These are phyloP conservation scores for Leuciscus idus DNA, from an alignment of 2,113 vertebrate species.

Conservation along the genomic window DNA sequence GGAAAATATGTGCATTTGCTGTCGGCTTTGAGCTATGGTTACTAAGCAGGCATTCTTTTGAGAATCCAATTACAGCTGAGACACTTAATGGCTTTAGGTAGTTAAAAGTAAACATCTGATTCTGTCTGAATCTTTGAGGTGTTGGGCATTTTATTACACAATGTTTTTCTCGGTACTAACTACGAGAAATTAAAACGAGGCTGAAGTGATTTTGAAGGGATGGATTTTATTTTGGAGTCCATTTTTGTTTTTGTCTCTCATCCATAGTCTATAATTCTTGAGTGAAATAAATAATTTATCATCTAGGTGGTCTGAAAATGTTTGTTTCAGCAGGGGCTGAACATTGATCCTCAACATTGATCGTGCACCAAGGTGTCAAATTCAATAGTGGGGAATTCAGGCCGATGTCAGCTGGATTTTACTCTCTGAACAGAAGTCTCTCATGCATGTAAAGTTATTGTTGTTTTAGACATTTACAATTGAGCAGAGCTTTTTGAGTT, in stretches of 20 bases:
- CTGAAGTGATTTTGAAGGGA: neutral
- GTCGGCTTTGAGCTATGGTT: neutral
- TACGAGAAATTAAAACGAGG: neutral
- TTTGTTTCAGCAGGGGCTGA: constrained; percentile 64
- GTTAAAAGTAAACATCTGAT: constrained; percentile 35
- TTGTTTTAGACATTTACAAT: neutral
- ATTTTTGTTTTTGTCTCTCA: constrained; percentile 62
- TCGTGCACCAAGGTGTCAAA: constrained; percentile 62
- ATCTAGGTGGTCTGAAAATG: constrained; percentile 64
- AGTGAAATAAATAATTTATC: constrained; percentile 71
- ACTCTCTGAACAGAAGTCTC: neutral
- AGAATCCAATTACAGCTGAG: constrained; percentile 10
- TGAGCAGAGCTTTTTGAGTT: neutral
- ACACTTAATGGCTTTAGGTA: constrained; percentile 11
- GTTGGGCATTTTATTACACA: neutral
- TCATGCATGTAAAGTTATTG: neutral
- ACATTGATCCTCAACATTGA: constrained; percentile 69
- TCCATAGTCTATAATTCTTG: constrained; percentile 64
- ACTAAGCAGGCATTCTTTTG: constrained; percentile 21
- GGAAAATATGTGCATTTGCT: constrained; percentile 1
- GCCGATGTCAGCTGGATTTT: neutral
- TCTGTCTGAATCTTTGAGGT: constrained; percentile 7
- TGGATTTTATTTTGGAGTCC: neutral
- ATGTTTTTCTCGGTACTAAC: constrained; percentile 3
- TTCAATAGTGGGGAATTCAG: constrained; percentile 55